phyloP scores from a whole-genome alignment of 1,140 invertebrate species.

The Chrysomallon squamiferum region DNA sequence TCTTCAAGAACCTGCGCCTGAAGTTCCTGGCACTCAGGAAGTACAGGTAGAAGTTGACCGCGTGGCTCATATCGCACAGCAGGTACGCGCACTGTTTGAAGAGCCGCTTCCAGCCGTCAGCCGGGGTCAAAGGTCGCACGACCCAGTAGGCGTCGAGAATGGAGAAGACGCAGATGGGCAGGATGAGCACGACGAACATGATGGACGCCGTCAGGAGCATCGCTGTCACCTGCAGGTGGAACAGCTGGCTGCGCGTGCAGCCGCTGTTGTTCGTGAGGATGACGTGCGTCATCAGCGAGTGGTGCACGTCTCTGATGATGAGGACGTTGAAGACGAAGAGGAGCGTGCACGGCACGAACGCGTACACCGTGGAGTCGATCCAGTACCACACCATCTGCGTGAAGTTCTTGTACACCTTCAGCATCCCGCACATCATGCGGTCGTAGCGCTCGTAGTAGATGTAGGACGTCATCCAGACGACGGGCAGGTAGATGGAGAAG shows the following conservation, averaged over 20 bases:
- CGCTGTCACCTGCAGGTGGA: conserved; percentile 30
- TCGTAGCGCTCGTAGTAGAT: not conserved
- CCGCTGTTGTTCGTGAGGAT: conserved; percentile 17
- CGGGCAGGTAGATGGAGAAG: conserved; percentile 4
- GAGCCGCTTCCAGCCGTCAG: conserved; percentile 13
- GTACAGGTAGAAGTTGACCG: conserved; percentile 53
- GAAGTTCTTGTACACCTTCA: conserved; percentile 1
- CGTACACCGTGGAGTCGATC: conserved; percentile 11
- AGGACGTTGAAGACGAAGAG: conserved; percentile 19
- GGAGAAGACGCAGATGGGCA: conserved; percentile 46
- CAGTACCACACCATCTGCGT: conserved; percentile 9
- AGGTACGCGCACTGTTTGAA: conserved; percentile 39
- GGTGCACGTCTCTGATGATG: conserved; percentile 12
- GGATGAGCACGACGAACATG: conserved; percentile 37
- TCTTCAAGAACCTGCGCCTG: conserved; percentile 19
- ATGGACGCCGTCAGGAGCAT: conserved; percentile 44
- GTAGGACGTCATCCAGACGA: not conserved
- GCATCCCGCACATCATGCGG: conserved; percentile 3
- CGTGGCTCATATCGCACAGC: conserved; percentile 46
- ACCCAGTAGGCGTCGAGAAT: conserved; percentile 23
- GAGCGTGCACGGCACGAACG: conserved; percentile 13
- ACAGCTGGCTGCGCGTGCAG: not conserved
- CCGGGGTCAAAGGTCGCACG: not conserved
- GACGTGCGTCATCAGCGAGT: conserved; percentile 1
- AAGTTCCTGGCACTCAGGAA: conserved; percentile 50